Percentiles rank a stretch among this genome's conserved stretches.
Conservation (phyloP, 2,888 invertebrate species). For the Drosophila meridiana region DNA sequence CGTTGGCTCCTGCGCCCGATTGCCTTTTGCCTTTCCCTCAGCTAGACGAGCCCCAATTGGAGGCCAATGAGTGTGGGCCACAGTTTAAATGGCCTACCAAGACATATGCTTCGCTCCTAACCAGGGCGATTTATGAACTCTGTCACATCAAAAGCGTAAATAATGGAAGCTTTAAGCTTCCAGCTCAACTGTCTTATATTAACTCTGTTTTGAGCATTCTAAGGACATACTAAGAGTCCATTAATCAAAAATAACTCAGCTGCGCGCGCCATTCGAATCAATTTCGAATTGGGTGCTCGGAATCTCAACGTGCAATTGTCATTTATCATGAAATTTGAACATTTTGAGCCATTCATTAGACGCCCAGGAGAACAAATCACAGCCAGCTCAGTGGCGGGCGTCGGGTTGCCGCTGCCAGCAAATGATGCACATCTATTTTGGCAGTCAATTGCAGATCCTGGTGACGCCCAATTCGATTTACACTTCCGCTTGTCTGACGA, state of each 20-base stretch:
- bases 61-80: not conserved
- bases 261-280: constrained; percentile 47
- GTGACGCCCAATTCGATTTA: constrained; percentile 67
- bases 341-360: constrained; percentile 66
- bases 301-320: constrained; percentile 43
- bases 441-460: constrained; percentile 55
- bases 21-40: constrained; percentile 3
- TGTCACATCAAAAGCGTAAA: not conserved
- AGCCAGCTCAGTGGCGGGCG: constrained; percentile 32
- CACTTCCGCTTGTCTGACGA: constrained; percentile 64
- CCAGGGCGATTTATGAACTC: not conserved
- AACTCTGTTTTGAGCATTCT: not conserved
- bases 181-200: not conserved
- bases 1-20: constrained; percentile 13
- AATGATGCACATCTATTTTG: constrained; percentile 49
- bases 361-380: constrained; percentile 59
- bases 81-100: not conserved
- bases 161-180: not conserved
- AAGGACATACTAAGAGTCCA: constrained; percentile 6
- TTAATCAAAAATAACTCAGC: constrained; percentile 47
- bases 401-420: constrained; percentile 14
- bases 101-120: not conserved
- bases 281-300: constrained; percentile 36
- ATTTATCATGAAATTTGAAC: constrained; percentile 61
- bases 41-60: constrained; percentile 12